Evolutionary conservation across 2,888 invertebrate genomes (phyloP), one percentile per base, ranked within the genome.

Genomic region (Epinotia ramella): DNA sequence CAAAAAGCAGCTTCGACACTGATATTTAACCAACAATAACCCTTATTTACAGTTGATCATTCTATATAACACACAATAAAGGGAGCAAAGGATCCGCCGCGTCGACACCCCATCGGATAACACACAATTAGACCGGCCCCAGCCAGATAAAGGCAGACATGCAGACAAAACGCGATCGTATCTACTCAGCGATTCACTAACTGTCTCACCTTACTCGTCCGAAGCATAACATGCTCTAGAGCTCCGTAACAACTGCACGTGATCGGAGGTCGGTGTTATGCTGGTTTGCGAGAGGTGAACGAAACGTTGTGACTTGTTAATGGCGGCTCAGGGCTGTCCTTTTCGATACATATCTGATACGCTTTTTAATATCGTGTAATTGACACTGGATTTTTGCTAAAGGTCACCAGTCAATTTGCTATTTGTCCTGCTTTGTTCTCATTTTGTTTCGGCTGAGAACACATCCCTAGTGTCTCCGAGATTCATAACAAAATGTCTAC

Each of bases 111-210:
- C 78, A 64, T 70, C 91, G 89, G 91, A 89, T 83, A 82, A 85
- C 82, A 87, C 89, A 91, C 92, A 93, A 93, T 93, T 93, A 93
- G 92, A 90, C 93, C 78, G 81, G 90, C 89, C 89, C 87, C 87
- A 60, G 60, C n/a, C 62, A 65, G 74, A 74, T 74, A 86, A 82
- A 79, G 78, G 80, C 84, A 86, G 90, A 91, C 91, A 91, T 87
- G 85, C 81, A 89, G 91, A 92, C 92, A 92, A 92, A 92, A 92
- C 89, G 89, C 89, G 92, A 91, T 92, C 80, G 79, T 92, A 93
- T 93, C 93, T 53, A 6, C 6, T 5, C n/a, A 0, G n/a, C 53
- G 53, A 53, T 53, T 53, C 53, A 53, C 53, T 7, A 53, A 40
- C 40, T 40, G 53, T n/a, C 46, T 46, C 46, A n/a, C 53, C n/a